phyloP scores from a whole-genome alignment of 2,797 vertebrate genomes.

The Tolypeutes matacus region DNA sequence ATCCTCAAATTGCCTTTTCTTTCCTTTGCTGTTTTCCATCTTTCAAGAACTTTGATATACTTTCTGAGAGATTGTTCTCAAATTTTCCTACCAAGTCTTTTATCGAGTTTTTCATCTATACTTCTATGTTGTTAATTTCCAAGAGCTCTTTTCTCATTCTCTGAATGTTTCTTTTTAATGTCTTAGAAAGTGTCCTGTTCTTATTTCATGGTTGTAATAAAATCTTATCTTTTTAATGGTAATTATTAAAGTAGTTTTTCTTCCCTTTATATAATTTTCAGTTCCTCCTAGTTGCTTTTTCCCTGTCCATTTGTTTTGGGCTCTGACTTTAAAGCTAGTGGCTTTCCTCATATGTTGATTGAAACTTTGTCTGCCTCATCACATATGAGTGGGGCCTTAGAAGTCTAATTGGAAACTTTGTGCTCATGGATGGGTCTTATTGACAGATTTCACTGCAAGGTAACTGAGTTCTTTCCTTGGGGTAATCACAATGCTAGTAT shows the following conservation, averaged over 20 bases:
- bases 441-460: neutral
- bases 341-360: neutral
- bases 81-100: neutral
- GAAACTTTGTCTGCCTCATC: neutral
- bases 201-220: neutral
- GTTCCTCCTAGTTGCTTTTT: neutral
- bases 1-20: neutral
- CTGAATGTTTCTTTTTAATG: slow-evolving; percentile 44
- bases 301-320: neutral
- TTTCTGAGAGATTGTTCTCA: slow-evolving; percentile 46
- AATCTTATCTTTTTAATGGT: slow-evolving; percentile 20
- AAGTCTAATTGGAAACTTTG: neutral
- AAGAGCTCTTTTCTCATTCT: neutral
- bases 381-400: neutral
- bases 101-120: slow-evolving; percentile 31
- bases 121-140: slow-evolving; percentile 16
- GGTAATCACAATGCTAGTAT: neutral
- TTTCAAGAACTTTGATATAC: slow-evolving; percentile 27
- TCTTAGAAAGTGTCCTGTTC: neutral
- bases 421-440: neutral
- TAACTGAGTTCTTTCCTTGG: neutral
- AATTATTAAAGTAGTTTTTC: neutral
- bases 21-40: neutral
- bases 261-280: neutral
- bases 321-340: neutral